A percentile compares a stretch with the other conserved stretches of the same genome.
Evolutionary conservation across 2,113 vertebrate genomes (phyloP).

Genomic region (Hippopotamus amphibius): DNA sequence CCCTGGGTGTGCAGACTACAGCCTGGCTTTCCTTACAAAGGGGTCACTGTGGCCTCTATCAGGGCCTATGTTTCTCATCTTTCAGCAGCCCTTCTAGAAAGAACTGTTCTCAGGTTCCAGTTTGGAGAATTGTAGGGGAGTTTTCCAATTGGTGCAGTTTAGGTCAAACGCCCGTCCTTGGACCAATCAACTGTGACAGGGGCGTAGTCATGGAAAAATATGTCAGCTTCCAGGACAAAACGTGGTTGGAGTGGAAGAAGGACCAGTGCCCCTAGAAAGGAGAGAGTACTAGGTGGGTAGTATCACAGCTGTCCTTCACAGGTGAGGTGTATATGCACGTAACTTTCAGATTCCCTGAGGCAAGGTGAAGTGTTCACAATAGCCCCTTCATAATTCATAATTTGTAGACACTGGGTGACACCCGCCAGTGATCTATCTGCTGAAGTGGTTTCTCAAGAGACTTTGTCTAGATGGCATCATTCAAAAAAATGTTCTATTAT

Average conservation of each 20-base stretch:
- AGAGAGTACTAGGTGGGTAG: neutral
- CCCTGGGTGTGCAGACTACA: neutral
- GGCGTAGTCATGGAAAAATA: neutral
- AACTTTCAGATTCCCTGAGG: neutral
- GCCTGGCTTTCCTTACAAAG: neutral
- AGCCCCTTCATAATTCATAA: neutral
- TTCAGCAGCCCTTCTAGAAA: neutral
- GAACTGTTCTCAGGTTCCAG: neutral
- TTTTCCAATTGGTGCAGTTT: neutral
- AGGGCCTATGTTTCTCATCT: neutral
- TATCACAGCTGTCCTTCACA: neutral
- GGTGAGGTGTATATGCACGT: neutral
- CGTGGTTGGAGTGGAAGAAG: neutral
- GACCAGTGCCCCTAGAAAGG: neutral
- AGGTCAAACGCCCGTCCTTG: neutral
- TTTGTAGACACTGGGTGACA: neutral
- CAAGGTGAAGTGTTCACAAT: neutral
- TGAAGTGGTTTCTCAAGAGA: neutral
- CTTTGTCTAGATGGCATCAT: neutral
- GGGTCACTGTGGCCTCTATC: neutral
- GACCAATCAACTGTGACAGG: neutral
- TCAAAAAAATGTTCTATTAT: conserved; percentile 1
- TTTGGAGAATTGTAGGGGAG: neutral
- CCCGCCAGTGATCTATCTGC: neutral
- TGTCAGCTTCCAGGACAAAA: neutral